These are phyloP conservation scores for Menidia beryllina DNA, from an alignment of 2,113 vertebrate species.

Conservation along the genomic window DNA sequence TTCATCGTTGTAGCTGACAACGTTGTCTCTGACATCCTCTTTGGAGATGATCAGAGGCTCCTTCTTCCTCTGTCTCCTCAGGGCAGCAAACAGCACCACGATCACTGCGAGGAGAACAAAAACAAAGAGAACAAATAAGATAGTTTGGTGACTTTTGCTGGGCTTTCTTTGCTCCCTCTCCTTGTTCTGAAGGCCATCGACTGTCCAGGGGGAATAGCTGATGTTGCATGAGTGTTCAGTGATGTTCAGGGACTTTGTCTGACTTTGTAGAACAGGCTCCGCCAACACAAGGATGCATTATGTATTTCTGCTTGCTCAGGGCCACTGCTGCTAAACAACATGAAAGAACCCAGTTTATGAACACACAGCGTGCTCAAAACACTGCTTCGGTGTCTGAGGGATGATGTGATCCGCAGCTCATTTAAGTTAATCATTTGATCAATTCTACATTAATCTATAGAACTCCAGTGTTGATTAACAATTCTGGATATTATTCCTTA, in stretches of 20 bases:
- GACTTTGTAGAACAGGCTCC: conserved; percentile 56
- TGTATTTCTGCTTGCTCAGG: conserved; percentile 47
- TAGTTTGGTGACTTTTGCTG: conserved; percentile 48
- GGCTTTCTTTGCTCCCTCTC: conserved; percentile 37
- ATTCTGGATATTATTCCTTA: neutral
- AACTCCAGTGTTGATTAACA: neutral
- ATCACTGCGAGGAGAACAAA: conserved; percentile 82
- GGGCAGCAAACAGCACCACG: conserved; percentile 92
- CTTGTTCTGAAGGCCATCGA: conserved; percentile 37
- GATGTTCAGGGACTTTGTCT: conserved; percentile 63
- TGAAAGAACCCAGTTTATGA: conserved; percentile 29
- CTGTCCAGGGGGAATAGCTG: conserved; percentile 45
- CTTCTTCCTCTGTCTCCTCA: conserved; percentile 92
- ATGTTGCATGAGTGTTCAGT: conserved; percentile 50
- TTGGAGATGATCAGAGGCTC: conserved; percentile 98
- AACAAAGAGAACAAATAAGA: conserved; percentile 35
- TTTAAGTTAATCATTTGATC: conserved; percentile 2
- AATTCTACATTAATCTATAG: neutral
- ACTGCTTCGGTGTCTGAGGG: neutral
- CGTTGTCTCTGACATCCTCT: conserved; percentile 96
- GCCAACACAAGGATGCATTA: conserved; percentile 52
- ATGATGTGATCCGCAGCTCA: too few species aligned
- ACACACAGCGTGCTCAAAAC: neutral
- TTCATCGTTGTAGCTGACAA: conserved; percentile 97
- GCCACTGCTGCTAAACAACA: conserved; percentile 37